phyloP scores from a whole-genome alignment of 2,888 invertebrate genomes.

The Pecten maximus region DNA sequence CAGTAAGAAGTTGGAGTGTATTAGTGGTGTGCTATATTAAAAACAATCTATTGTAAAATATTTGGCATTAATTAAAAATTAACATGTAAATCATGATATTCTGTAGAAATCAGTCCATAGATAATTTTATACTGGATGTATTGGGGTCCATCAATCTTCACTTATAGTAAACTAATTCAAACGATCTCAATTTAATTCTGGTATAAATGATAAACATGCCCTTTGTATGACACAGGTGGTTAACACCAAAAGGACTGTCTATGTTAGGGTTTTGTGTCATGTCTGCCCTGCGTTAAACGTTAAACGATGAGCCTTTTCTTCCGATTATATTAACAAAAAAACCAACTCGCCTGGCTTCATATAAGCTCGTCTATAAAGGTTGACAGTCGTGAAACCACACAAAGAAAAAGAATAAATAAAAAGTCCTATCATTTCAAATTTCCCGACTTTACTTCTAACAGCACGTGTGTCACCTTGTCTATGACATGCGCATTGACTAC shows the following conservation, averaged over 20 bases:
- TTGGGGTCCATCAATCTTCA: no score
- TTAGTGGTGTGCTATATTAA: no score
- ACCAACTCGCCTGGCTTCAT: not conserved
- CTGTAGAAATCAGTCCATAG: no score
- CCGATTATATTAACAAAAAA: conserved; percentile 1
- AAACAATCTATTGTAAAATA: no score
- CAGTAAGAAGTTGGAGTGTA: no score
- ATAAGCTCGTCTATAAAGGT: not conserved
- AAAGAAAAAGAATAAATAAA: not conserved
- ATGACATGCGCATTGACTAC: conserved; percentile 37
- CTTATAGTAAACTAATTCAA: no score
- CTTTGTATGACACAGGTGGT: not conserved
- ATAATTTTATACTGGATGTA: no score
- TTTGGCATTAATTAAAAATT: no score
- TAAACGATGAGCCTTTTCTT: not conserved
- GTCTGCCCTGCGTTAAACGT: not conserved
- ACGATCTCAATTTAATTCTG: no score
- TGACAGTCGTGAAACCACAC: conserved; percentile 24
- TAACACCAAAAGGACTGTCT: not conserved
- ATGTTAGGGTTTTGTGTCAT: not conserved
- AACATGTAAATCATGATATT: no score
- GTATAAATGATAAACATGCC: not conserved
- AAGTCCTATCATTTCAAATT: conserved; percentile 20
- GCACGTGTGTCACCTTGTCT: conserved; percentile 3
- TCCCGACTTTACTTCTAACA: not conserved